Evolutionary conservation across 1,140 invertebrate species (phyloP), one percentile per base, ranked within the genome.

Genomic region (Drosophila kurseongensis): DNA sequence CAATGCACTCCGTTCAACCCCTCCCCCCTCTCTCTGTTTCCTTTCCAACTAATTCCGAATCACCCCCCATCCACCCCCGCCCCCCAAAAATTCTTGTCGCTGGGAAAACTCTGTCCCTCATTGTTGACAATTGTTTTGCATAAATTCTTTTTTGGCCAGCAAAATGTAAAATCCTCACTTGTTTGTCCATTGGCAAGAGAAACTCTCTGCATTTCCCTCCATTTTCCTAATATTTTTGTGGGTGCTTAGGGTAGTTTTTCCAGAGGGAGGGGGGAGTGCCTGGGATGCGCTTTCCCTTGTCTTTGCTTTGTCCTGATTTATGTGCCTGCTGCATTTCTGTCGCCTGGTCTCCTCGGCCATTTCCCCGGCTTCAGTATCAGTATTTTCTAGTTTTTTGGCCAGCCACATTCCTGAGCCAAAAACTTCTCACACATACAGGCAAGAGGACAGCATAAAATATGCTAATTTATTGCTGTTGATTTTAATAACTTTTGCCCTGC

Each of bases 401-500:
- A 36, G 62, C 57, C 42, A 61, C 61, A 65, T 48, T 52, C 42
- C 40, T 5, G 62, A 62, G 62, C 62, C 75, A 66, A 47, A 47
- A 67, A 48, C 61, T 57, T 45, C 40, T 42, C 67, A 27, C 16
- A 18, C 32, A 63, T 67, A 12, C 12, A 6, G 0, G 5, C 5
- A 5, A 67, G 44, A 75, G 8, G 18, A 10, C 1, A 82, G 72
- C 75, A 78, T 85, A 86, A 86, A 83, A 81, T 74, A 88, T 86
- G 83, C 83, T 82, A 83, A 86, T 86, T 86, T 86, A 86, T 86
- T 79, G 83, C 79, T 88, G 82, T 86, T 86, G 83, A 86, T 86
- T 86, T 86, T 86, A 86, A 86, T 86, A 86, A 85, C 82, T 85
- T 81, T 68, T 65, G 58, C 54, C 56, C 58, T 29, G 55, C 73